These are phyloP conservation scores for Scaptomyza parva DNA, from an alignment of 2,888 invertebrate species.

Conservation along the genomic window DNA sequence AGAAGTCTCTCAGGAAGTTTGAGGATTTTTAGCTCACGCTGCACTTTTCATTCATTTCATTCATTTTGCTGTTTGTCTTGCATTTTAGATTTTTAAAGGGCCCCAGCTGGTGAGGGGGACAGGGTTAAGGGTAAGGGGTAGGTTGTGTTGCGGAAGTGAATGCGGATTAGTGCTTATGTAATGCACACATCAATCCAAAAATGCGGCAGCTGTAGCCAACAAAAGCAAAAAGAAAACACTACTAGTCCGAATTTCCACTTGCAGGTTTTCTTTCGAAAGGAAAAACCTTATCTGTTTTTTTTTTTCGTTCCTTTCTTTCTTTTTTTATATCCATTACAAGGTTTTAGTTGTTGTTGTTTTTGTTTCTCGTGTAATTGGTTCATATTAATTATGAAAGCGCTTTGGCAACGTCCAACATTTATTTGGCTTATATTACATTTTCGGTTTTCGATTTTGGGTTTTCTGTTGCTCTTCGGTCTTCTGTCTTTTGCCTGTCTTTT, in stretches of 20 bases:
- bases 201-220: constrained; percentile 13
- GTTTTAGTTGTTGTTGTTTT: constrained; percentile 27
- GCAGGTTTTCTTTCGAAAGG: constrained; percentile 23
- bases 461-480: constrained; percentile 22
- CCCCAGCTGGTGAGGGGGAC: background rate
- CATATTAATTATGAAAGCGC: constrained; percentile 79
- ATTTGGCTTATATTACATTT: constrained; percentile 79
- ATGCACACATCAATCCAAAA: constrained; percentile 67
- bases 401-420: constrained; percentile 71
- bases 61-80: constrained; percentile 54
- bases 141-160: constrained; percentile 22
- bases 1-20: constrained; percentile 15
- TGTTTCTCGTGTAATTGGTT: constrained; percentile 59
- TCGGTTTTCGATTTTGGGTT: constrained; percentile 49
- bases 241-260: constrained; percentile 33
- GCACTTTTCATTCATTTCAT: constrained; percentile 66
- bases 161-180: constrained; percentile 71
- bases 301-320: background rate
- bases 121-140: no score
- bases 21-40: constrained; percentile 54
- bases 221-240: constrained; percentile 4
- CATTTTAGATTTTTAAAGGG: constrained; percentile 16
- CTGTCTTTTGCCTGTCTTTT: background rate
- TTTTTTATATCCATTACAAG: constrained; percentile 50
- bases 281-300: constrained; percentile 26